Base-by-base conservation (phyloP, 2,113 vertebrate species). In the Symphodus melops region DNA sequence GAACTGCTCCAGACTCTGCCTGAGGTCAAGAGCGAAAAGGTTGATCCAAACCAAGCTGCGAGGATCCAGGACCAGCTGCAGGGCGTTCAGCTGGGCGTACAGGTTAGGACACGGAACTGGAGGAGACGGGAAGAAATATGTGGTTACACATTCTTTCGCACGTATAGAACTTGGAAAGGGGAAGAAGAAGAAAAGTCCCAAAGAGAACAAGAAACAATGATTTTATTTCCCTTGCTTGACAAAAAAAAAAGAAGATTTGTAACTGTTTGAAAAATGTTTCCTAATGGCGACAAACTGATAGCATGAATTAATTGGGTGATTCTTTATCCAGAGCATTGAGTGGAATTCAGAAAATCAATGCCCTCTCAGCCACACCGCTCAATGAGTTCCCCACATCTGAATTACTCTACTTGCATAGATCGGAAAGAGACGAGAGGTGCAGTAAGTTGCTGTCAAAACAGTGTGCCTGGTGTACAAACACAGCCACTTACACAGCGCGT, bases 11-110 rank as follows among this genome's bases (percentile, higher is more conserved):
- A 99, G 95, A 91, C 96, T 98, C 86, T 99, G 98, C 71, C 96
- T 94, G 89, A 99, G 94, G 93, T 99, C 98, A 69, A 99, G 88
- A 13, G 95, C 93, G 84, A 99, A 99, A n/a, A 98, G 97, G 91
- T 98, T 98, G 85, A 99, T 88, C 98, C 98, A 99, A 36, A 98
- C 93, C 92, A 99, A 95, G 92, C 97, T 99, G 83, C 96, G 96
- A 51, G 96, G 92, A 89, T 99, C 98, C 93, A 99, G 87, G 25
- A 97, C 96, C 75, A 99, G 94, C 87, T 99, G 98, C 60, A 99
- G 95, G 36, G 98, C 98, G 78, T 99, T 99, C 83, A 99, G 92
- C 87, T 99, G 98, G 64, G 92, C 94, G 71, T 98, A 99, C 28
- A 99, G 94, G 91, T 98, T 99, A 49, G 98, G 94, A 90, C 96